Conservation (phyloP, 2,888 invertebrate genomes). For the Chironomus riparius region DNA sequence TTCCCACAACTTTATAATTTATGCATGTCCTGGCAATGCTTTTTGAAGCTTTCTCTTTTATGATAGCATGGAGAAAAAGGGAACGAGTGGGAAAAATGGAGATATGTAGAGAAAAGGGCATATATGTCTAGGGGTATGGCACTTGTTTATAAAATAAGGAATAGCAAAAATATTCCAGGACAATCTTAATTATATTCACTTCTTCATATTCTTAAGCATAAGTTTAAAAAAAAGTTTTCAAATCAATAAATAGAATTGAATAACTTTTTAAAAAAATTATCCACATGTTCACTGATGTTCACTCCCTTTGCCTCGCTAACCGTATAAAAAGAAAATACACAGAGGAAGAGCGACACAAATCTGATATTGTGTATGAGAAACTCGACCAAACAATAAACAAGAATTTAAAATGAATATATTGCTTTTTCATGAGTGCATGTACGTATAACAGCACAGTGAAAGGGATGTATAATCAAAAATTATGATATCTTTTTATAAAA, state of each 20-base stretch:
- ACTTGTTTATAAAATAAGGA: no score
- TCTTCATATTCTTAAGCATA: no score
- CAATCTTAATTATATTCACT: no score
- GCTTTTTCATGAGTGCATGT: background rate
- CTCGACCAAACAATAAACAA: constrained; percentile 23
- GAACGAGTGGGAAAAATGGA: no score
- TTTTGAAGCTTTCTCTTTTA: background rate
- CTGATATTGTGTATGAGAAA: constrained; percentile 6
- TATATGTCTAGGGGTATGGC: no score
- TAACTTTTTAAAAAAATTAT: no score
- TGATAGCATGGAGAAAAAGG: background rate
- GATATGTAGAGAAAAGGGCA: no score
- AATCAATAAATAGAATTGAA: no score
- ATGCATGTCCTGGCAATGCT: constrained; percentile 15
- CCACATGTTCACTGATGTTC: no score
- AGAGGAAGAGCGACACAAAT: constrained; percentile 8
- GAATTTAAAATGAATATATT: constrained; percentile 15
- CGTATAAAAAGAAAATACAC: background rate
- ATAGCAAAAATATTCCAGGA: no score
- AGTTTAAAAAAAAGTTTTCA: no score
- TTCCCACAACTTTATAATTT: constrained; percentile 18
- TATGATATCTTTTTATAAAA: background rate
- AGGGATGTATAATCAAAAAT: background rate
- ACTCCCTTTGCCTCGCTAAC: background rate
- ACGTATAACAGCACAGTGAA: background rate